Conservation (phyloP, 2,113 vertebrate genomes). For the Platichthys stellatus region DNA sequence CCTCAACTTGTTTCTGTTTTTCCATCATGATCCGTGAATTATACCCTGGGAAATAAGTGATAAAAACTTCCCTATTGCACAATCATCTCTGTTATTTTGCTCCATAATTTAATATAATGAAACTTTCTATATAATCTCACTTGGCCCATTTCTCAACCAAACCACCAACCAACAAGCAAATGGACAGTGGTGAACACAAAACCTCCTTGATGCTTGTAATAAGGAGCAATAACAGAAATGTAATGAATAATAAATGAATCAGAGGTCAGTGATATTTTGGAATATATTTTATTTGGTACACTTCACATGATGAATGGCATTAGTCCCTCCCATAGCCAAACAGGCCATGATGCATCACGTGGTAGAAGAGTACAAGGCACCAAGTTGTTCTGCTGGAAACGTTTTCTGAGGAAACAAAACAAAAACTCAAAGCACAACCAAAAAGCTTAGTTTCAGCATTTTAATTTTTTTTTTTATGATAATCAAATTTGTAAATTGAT, state of each 20-base stretch:
- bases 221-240: not conserved
- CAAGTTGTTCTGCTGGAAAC: slow-evolving; percentile 47
- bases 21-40: too few species aligned
- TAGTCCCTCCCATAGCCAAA: slow-evolving; percentile 30
- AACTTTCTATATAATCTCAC: too few species aligned
- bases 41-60: too few species aligned
- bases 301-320: slow-evolving; percentile 33
- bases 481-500: slow-evolving; percentile 67
- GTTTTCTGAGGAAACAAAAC: slow-evolving; percentile 50
- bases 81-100: too few species aligned
- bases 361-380: slow-evolving; percentile 47
- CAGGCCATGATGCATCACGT: slow-evolving; percentile 37
- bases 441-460: slow-evolving; percentile 65
- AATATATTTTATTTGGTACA: slow-evolving; percentile 58
- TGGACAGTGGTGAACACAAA: too few species aligned
- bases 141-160: too few species aligned
- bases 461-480: slow-evolving; percentile 48
- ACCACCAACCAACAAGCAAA: too few species aligned
- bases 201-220: too few species aligned
- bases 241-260: slow-evolving; percentile 4
- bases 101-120: too few species aligned
- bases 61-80: too few species aligned
- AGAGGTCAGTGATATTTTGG: not conserved
- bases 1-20: too few species aligned
- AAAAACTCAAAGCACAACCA: slow-evolving; percentile 28